Evolutionary conservation across 2,888 invertebrate genomes (phyloP).

Genomic region (Phasia obesa): DNA sequence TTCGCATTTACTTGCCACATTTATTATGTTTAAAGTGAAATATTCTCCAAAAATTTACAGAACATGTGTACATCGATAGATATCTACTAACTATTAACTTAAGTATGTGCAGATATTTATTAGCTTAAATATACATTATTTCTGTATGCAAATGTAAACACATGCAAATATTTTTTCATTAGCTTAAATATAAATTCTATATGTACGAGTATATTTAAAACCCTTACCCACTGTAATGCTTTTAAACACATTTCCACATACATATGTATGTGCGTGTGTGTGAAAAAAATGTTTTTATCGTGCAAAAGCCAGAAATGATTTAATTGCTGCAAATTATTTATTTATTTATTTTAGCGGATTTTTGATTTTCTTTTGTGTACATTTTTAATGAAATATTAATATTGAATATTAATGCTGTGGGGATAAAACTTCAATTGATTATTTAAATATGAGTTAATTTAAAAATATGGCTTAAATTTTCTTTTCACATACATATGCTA

Average conservation of each 20-base stretch:
- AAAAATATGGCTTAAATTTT: too few species aligned
- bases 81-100: conserved; percentile 14
- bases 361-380: conserved; percentile 36
- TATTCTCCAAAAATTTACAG: conserved; percentile 30
- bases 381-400: conserved; percentile 58
- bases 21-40: conserved; percentile 35
- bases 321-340: conserved; percentile 68
- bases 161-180: background rate
- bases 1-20: conserved; percentile 24
- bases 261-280: background rate
- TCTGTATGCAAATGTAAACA: conserved; percentile 24
- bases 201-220: background rate
- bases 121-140: conserved; percentile 48
- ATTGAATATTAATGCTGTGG: conserved; percentile 21
- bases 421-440: background rate
- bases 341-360: conserved; percentile 62
- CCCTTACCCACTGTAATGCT: background rate
- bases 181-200: background rate
- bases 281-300: conserved; percentile 51
- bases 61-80: background rate
- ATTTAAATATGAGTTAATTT: too few species aligned
- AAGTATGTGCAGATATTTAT: conserved; percentile 40
- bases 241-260: background rate
- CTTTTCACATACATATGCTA: too few species aligned
- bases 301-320: conserved; percentile 65